Conservation (phyloP, 2,113 vertebrate genomes). For the Plecotus auritus region DNA sequence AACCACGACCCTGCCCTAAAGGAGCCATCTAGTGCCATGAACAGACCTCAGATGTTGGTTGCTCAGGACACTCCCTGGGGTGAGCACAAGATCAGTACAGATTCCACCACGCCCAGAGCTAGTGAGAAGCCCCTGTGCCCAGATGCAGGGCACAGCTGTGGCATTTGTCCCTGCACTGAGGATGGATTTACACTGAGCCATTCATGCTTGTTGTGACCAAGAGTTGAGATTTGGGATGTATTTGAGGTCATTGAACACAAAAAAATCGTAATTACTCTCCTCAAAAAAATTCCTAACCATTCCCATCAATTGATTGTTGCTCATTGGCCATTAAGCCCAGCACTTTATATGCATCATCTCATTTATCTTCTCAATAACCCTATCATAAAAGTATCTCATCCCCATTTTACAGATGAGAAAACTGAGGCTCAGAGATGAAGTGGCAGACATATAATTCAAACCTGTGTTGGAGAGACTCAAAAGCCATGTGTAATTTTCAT, state of each 20-base stretch:
- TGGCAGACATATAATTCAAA: background rate
- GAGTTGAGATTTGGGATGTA: background rate
- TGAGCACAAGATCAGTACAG: background rate
- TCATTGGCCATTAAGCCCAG: background rate
- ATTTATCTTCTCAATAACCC: background rate
- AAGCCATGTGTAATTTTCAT: background rate
- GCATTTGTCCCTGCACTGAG: background rate
- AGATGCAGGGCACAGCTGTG: background rate
- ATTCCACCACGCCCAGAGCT: background rate
- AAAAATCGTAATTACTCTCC: background rate
- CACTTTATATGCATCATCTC: background rate
- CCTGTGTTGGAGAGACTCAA: background rate
- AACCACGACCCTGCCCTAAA: background rate
- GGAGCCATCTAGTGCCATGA: fast-evolving
- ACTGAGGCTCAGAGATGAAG: background rate
- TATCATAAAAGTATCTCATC: background rate
- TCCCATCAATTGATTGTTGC: fast-evolving
- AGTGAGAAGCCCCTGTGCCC: background rate
- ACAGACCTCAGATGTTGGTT: background rate
- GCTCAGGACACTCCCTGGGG: background rate
- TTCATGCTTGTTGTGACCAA: background rate
- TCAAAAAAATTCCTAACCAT: background rate
- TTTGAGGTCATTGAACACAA: background rate
- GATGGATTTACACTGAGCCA: background rate
- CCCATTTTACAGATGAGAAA: background rate